phyloP scores from a whole-genome alignment of 1,140 invertebrate genomes.

The Ips typographus region DNA sequence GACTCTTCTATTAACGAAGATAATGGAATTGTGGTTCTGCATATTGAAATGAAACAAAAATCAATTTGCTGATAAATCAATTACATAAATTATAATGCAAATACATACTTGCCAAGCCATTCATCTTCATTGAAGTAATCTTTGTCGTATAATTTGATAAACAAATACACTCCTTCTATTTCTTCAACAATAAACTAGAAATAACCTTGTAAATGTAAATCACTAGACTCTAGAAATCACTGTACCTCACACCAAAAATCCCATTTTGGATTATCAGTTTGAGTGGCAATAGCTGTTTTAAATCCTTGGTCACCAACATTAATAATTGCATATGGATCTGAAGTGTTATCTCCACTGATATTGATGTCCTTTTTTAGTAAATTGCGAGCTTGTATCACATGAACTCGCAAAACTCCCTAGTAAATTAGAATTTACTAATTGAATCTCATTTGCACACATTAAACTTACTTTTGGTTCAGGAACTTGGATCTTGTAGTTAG shows the following conservation, averaged over 20 bases:
- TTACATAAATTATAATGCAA: neutral
- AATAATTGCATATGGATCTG: conserved; percentile 90
- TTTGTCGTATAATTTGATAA: conserved; percentile 76
- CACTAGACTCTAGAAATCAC: neutral
- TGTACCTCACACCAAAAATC: conserved; percentile 91
- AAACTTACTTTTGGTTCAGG: conserved; percentile 81
- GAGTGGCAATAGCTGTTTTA: conserved; percentile 84
- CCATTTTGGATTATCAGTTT: conserved; percentile 93
- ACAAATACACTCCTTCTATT: conserved; percentile 71
- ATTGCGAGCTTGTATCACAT: conserved; percentile 89
- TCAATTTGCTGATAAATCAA: too few relatives aligned
- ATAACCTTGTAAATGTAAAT: neutral
- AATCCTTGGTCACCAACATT: conserved; percentile 85
- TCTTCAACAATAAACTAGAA: conserved; percentile 56
- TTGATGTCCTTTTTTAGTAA: conserved; percentile 89
- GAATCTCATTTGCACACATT: conserved; percentile 41
- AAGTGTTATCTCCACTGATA: conserved; percentile 90
- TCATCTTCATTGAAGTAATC: conserved; percentile 80
- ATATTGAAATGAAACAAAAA: too few relatives aligned
- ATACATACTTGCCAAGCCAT: conserved; percentile 73
- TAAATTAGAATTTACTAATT: conserved; percentile 30
- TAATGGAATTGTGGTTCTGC: conserved; percentile 61
- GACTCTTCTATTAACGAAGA: conserved; percentile 65
- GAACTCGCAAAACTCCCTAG: conserved; percentile 80
- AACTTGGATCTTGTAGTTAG: conserved; percentile 74